Evolutionary conservation across 2,888 invertebrate genomes (phyloP), one percentile per base, ranked within the genome.

Genomic region (Neoitamus cyanurus): DNA sequence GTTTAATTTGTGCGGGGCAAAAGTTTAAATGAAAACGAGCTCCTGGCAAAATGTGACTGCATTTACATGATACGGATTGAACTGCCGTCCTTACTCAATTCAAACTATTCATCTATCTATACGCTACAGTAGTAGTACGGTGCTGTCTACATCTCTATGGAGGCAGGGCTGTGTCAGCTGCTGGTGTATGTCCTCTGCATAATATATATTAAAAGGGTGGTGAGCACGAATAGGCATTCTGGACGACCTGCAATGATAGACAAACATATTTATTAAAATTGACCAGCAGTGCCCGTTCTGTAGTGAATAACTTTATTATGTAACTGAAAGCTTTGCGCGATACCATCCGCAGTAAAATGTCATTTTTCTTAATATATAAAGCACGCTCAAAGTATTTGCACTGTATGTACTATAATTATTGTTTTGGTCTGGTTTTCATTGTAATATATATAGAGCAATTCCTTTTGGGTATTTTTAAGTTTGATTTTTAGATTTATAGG

Each of bases 71-170:
- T 25, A 15, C 37, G 25, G 20, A 25, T 75, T 75, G 37, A 75
- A 42, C 36, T 42, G 37, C 75, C 15, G 25, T 75, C 58, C 58
- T 58, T 42, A 75, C 42, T 37, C 42, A 75, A 75, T 75, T 75
- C 37, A 75, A 42, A 42, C 75, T 75, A 75, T 75, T 75, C 42
- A 25, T 75, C 75, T 75, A 75, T 75, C 75, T 75, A 75, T 36
- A 42, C 42, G 42, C 37, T 37, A 37, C 36, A 42, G 75, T 25
- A 3, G 42, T 11, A n/a, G 30, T 70, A 11, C 5, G 20, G 42
- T 75, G 75, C 11, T 37, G 36, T 34, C 20, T 73, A 36, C 25
- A 11, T 75, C 42, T 37, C 58, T 58, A 20, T 58, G 25, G 58
- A 9, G 25, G 20, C 1, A 6, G 58, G 25, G 20, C 37, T 58